Base-by-base conservation (phyloP, 2,113 vertebrate species). In the Ammodytes dubius region DNA sequence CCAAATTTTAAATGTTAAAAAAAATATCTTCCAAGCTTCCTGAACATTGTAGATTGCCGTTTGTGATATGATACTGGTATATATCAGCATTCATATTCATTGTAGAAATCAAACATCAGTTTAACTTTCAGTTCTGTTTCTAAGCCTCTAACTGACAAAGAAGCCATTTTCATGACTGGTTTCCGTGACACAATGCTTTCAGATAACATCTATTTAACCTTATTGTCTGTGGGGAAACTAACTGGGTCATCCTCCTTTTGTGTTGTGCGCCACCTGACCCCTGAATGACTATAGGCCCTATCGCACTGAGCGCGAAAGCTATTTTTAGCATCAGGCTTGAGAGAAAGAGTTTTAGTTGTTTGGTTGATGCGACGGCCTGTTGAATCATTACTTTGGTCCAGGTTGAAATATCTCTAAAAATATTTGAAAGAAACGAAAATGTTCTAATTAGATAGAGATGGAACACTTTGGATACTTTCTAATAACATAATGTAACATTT, bases 221-320 rank as follows among this genome's bases (percentile, higher is more conserved):
- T 6, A 58, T 52, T 56, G 65, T 54, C 9, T 27, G 27, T 27
- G 49, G 65, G 9, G n/a, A 70, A 70, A 70, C 43, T 52, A 70
- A 52, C 37, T 58, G 43, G 58, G 65, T 64, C 50, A 45, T 64
- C 49, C 27, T 27, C 27, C 27, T 27, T 49, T n/a, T 50, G 42
- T 70, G 72, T 74, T 37, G 52, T 64, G 49, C 50, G 12, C 42
- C 49, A 45, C 49, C 49, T 37, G 61, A 75, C 10, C 15, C 35
- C 53, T 39, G 19, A 72, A 45, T 39, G 19, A 72, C 46, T 15
- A n/a, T 1, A 56, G 77, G 19, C 17, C 5, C 27, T 27, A 27
- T 4, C 49, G 15, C 19, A 49, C 3, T 17, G 27, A 64, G 17
- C 4, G 14, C 13, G n/a, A 3, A 61, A 60, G 12, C 39, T 19